Evolutionary conservation across 1,140 invertebrate genomes (phyloP), one percentile per base, ranked within the genome.

Genomic region (Ostrea denselamellosa): DNA sequence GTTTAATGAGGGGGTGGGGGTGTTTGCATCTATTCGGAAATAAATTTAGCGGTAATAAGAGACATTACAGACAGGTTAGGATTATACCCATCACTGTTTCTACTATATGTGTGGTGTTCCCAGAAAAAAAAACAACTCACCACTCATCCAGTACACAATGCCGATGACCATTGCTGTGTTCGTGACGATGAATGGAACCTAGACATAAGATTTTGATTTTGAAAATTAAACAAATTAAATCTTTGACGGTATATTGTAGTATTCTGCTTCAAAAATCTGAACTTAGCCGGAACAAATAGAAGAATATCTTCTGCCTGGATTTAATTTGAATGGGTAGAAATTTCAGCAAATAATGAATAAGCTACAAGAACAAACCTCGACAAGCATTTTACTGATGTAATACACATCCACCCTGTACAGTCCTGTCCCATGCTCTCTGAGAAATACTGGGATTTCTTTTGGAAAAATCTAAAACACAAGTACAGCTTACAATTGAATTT

Each of bases 361-460:
- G 17, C 14, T n/a, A n/a, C n/a, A n/a, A n/a, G n/a, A 81, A 44
- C 87, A 82, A 19, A 97, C 96, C 94, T 99, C 98, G 0, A 98
- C 97, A 34, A 99, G 92, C 0, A 97, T 98, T 95, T 99, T 99
- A 85, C 97, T 97, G 19, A 99, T 94, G 95, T 99, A 99, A 94
- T 99, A 99, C 0, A 98, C 96, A 91, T 98, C 98, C 0, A 97
- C 97, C 68, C 98, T 96, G 93, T 99, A 99, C 96, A 99, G 97
- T 34, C 98, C 98, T 92, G 97, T 98, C 85, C 97, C 96, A 93
- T 99, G 97, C 95, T 99, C 98, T 44, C 98, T 95, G 88, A 99
- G 95, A 94, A 99, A 99, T 85, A 99, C 97, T 0, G 98, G 97
- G 17, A 99, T 94, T 94, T 99, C 98, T 0, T 96, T 96, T 92